phyloP scores from a whole-genome alignment of 2,888 invertebrate genomes.

The Dexiosoma caninum region DNA sequence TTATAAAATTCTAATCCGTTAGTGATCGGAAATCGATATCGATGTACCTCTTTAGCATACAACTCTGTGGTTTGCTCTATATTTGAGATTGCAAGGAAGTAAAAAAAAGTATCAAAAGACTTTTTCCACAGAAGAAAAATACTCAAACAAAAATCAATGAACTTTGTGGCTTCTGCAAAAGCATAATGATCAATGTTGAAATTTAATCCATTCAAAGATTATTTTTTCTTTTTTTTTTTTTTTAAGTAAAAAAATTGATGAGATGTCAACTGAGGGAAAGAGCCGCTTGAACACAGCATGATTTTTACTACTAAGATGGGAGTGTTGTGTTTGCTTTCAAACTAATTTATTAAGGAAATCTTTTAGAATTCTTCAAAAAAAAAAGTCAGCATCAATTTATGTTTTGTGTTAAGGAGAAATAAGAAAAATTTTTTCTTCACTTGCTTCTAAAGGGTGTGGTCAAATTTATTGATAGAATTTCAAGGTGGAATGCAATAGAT shows the following conservation, averaged over 20 bases:
- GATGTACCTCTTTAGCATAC: not conserved
- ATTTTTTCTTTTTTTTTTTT: not conserved
- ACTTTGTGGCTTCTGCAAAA: slow-evolving; percentile 34
- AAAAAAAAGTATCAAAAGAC: not conserved
- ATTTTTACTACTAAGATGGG: slow-evolving; percentile 8
- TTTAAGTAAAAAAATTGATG: slow-evolving; percentile 11
- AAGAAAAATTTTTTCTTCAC: too few species aligned
- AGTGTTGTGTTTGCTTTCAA: not conserved
- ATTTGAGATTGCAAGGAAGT: not conserved
- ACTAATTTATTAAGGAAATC: slow-evolving; percentile 31
- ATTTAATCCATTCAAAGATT: slow-evolving; percentile 17
- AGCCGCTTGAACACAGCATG: slow-evolving; percentile 12
- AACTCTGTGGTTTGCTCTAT: slow-evolving; percentile 15
- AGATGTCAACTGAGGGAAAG: slow-evolving; percentile 14
- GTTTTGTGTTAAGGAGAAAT: not conserved
- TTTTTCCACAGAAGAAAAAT: not conserved
- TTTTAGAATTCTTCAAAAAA: not conserved
- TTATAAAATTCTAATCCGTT: too few species aligned
- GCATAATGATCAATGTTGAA: slow-evolving; percentile 17
- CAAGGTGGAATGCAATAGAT: too few species aligned
- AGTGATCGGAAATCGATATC: slow-evolving; percentile 29
- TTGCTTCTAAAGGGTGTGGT: not conserved
- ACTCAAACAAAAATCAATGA: slow-evolving; percentile 11
- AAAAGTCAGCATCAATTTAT: slow-evolving; percentile 4
- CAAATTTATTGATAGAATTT: not conserved